These are phyloP conservation scores for Temnothorax rugatulus DNA, from an alignment of 2,888 invertebrate genomes.

Conservation along the genomic window DNA sequence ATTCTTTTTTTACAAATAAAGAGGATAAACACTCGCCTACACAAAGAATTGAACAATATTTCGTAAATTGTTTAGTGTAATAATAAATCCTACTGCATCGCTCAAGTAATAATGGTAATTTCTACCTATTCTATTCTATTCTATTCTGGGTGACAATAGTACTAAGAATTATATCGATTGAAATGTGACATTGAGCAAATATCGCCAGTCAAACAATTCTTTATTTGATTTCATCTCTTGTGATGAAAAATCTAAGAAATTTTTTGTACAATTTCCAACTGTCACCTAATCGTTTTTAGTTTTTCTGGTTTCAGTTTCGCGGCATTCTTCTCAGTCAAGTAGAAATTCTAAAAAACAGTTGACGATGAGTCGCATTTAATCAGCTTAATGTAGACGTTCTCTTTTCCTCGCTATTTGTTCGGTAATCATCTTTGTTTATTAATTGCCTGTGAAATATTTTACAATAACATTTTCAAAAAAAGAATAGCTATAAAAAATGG, in stretches of 20 bases:
- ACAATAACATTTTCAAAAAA: too few relatives aligned
- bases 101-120: neutral
- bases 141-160: neutral
- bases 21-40: neutral
- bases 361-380: conserved; percentile 7
- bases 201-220: neutral
- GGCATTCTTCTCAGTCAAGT: neutral
- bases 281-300: neutral
- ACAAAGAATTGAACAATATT: conserved; percentile 6
- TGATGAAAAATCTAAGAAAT: neutral
- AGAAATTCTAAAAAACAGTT: neutral
- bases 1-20: neutral
- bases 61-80: neutral
- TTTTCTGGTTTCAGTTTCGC: neutral
- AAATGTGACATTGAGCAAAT: neutral
- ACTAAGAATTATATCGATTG: neutral
- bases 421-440: neutral
- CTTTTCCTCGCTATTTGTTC: neutral
- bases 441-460: too few relatives aligned
- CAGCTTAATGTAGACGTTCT: neutral
- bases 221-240: neutral
- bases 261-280: neutral
- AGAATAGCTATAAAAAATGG: neutral
- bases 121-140: neutral
- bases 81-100: too few relatives aligned